Percentiles rank a stretch among this genome's conserved stretches.
Evolutionary conservation across 2,113 vertebrate genomes (phyloP).

Genomic region (Falco punctatus): DNA sequence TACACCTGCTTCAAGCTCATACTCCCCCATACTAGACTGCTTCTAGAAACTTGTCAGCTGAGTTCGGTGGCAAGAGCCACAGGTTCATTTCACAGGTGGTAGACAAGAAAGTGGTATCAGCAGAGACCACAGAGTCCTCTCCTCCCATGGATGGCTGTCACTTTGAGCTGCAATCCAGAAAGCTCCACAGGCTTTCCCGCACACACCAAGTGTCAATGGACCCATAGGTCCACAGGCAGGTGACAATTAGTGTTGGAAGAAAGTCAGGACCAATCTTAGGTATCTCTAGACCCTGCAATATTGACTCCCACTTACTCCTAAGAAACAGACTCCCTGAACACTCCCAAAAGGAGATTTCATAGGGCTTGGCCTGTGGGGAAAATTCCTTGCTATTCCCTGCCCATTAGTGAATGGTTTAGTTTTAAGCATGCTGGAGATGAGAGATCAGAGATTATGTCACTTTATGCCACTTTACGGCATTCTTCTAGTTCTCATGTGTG

Average conservation of each 20-base stretch:
- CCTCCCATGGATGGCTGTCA: neutral
- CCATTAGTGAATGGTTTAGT: neutral
- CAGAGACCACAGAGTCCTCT: neutral
- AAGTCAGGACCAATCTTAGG: neutral
- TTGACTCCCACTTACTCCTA: neutral
- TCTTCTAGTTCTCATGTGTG: neutral
- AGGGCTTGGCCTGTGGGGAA: neutral
- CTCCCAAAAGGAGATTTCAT: neutral
- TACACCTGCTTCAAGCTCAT: neutral
- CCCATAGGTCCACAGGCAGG: rapidly evolving
- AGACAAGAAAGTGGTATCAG: neutral
- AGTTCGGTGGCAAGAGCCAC: rapidly evolving
- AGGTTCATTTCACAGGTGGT: neutral
- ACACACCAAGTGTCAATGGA: neutral
- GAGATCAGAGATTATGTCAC: neutral
- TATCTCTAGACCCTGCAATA: neutral
- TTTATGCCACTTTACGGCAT: neutral
- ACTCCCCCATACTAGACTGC: neutral
- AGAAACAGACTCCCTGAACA: neutral
- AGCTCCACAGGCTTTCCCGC: neutral
- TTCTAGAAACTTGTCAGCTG: neutral
- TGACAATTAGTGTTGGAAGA: neutral
- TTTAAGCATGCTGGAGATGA: neutral
- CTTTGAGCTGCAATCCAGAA: neutral
- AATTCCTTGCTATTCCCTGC: neutral